Percentiles rank a stretch among this genome's conserved stretches.
Evolutionary conservation across 2,113 vertebrate genomes (phyloP).

Genomic region (Bubalus kerabau): DNA sequence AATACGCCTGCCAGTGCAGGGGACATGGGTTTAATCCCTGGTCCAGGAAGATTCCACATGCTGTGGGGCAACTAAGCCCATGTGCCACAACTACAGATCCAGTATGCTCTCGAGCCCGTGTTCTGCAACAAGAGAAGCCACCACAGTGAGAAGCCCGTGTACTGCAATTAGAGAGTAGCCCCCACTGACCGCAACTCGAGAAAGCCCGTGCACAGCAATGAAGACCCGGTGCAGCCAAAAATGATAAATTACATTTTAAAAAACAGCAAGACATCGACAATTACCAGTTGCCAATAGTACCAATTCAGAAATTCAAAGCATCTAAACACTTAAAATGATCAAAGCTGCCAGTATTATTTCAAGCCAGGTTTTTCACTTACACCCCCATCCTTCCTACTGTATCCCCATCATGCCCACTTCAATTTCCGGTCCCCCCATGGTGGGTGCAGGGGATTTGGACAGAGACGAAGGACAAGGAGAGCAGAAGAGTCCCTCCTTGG

Average conservation of each 20-base stretch:
- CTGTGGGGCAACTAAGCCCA: not conserved
- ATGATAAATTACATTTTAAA: not conserved
- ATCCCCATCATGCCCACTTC: not conserved
- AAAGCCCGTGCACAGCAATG: not conserved
- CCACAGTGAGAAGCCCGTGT: not conserved
- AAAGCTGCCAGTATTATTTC: not conserved
- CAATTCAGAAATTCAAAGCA: not conserved
- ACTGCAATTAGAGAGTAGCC: not conserved
- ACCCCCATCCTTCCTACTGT: not conserved
- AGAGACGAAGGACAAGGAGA: not conserved
- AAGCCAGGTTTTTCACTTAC: not conserved
- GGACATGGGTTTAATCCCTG: not conserved
- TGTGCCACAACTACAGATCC: not conserved
- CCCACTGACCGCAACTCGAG: not conserved
- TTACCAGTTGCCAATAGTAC: not conserved
- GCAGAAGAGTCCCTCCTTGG: not conserved
- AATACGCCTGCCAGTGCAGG: not conserved
- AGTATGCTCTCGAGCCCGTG: not conserved
- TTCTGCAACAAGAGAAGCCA: not conserved
- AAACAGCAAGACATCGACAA: not conserved
- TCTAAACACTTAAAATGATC: not conserved
- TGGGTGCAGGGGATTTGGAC: not conserved
- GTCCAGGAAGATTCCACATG: not conserved
- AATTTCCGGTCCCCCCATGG: not conserved
- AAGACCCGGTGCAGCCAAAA: not conserved